These are phyloP conservation scores for Clarias macrocephalus DNA, from an alignment of 2,113 vertebrate genomes.

Conservation along the genomic window DNA sequence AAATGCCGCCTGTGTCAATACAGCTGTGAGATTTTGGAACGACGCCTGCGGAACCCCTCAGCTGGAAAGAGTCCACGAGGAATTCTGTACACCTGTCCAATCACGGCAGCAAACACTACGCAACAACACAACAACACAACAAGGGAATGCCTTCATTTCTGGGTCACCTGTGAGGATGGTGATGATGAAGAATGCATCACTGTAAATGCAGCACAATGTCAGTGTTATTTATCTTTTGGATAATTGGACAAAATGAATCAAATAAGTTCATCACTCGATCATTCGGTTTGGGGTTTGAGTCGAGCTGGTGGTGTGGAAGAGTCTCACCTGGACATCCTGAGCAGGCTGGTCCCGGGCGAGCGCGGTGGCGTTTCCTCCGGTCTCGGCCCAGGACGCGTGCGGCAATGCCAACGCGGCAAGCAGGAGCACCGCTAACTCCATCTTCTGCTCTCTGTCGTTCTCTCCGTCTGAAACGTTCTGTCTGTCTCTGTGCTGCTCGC, in stretches of 20 bases:
- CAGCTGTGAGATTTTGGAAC: too few species aligned
- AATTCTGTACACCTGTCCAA: neutral
- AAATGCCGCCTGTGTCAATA: neutral
- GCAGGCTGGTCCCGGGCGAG: neutral
- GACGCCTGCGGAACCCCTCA: neutral
- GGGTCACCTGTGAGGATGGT: too few species aligned
- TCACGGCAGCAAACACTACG: neutral
- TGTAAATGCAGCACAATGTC: too few species aligned
- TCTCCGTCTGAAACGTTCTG: constrained; percentile 16
- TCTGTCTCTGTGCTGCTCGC: neutral
- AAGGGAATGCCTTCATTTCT: neutral
- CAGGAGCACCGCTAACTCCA: constrained; percentile 65
- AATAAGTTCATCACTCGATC: neutral
- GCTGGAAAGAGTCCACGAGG: neutral
- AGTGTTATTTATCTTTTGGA: neutral
- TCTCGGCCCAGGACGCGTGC: constrained; percentile 54
- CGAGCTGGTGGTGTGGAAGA: neutral
- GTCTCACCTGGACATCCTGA: constrained; percentile 5
- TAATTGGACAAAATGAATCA: neutral
- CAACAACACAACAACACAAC: neutral
- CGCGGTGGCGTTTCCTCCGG: constrained; percentile 44
- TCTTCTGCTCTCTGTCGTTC: constrained; percentile 53
- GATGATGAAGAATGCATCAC: neutral
- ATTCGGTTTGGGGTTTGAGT: neutral
- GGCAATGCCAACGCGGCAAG: constrained; percentile 64